Conservation (phyloP, 2,113 vertebrate genomes). For the Melanerpes aurifrons region DNA sequence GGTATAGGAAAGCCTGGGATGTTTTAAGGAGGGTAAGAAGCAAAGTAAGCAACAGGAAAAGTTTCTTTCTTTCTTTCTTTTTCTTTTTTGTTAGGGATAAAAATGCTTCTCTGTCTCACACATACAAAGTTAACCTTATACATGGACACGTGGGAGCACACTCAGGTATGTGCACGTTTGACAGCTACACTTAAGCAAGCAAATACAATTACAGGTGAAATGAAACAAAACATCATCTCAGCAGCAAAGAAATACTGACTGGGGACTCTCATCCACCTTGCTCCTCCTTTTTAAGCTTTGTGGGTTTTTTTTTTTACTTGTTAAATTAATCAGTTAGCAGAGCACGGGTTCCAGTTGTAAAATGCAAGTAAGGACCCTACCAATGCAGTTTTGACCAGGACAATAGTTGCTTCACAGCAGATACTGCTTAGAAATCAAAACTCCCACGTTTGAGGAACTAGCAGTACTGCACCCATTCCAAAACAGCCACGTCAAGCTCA, state of each 20-base stretch:
- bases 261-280: not conserved
- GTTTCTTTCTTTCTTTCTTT: not conserved
- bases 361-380: not conserved
- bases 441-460: not conserved
- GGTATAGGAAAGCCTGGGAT: not conserved
- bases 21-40: constrained; percentile 13
- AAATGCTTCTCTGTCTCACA: constrained; percentile 30
- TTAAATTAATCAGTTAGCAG: not conserved
- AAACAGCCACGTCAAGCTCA: not conserved
- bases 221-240: not conserved
- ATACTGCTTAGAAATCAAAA: not conserved
- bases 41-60: not conserved
- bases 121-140: not conserved
- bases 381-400: not conserved
- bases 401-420: not conserved
- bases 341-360: not conserved
- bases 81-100: not conserved
- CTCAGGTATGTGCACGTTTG: not conserved
- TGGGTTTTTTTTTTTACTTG: not conserved
- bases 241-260: not conserved
- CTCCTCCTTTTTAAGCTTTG: not conserved
- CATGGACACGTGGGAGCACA: not conserved
- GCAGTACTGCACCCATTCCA: not conserved
- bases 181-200: not conserved
- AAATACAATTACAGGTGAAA: not conserved